These are phyloP conservation scores for Xanthorhoe designata DNA, from an alignment of 2,888 invertebrate genomes.

Conservation along the genomic window DNA sequence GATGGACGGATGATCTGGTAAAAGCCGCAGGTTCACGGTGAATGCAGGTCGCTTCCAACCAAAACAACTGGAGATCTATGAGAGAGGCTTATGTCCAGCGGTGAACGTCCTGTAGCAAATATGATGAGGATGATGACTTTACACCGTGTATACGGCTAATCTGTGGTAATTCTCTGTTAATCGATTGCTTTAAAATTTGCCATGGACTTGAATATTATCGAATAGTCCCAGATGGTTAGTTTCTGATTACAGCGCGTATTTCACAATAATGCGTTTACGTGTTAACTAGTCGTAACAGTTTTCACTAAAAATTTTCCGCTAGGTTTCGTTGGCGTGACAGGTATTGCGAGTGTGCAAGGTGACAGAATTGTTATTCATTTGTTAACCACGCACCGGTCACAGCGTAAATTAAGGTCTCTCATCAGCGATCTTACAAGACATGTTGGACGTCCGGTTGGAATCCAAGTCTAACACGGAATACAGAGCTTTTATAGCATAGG, in stretches of 20 bases:
- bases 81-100: too few species aligned
- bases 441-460: neutral
- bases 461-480: constrained; percentile 2
- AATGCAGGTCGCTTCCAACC: too few species aligned
- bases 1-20: too few species aligned
- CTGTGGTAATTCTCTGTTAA: too few species aligned
- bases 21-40: too few species aligned
- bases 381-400: neutral
- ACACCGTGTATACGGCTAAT: too few species aligned
- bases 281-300: neutral
- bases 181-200: too few species aligned
- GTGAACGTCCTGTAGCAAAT: too few species aligned
- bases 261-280: neutral
- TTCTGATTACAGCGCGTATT: neutral
- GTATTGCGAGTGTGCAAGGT: neutral
- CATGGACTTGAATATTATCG: too few species aligned
- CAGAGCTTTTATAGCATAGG: constrained; percentile 49
- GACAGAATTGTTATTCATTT: neutral
- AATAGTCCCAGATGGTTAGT: too few species aligned
- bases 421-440: neutral
- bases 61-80: too few species aligned
- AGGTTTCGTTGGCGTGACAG: neutral
- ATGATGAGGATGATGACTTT: too few species aligned
- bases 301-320: neutral
- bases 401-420: neutral